Conservation (phyloP, 2,113 vertebrate genomes). For the Sceloporus undulatus region DNA sequence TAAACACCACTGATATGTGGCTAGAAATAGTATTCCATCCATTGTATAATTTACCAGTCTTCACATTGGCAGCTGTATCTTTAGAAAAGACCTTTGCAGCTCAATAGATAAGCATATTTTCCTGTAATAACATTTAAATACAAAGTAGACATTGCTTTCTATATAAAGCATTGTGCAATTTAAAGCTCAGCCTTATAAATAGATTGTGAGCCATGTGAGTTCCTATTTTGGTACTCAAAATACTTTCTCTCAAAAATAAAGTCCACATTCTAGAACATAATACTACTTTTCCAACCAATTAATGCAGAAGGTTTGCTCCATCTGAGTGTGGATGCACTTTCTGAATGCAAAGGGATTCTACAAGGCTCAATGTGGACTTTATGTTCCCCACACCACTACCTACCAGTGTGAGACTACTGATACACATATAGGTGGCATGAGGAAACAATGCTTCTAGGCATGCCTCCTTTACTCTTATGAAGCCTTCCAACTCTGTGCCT, state of each 20-base stretch:
- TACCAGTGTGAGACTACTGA: neutral
- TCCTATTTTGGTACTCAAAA: slow-evolving; percentile 38
- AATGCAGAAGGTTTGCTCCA: neutral
- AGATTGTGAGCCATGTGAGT: slow-evolving; percentile 29
- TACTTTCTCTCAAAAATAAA: slow-evolving; percentile 31
- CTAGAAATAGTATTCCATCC: neutral
- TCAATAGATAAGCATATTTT: slow-evolving; percentile 40
- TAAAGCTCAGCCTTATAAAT: slow-evolving; percentile 40
- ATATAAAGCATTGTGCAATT: slow-evolving; percentile 1
- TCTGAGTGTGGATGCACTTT: neutral
- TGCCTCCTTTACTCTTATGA: neutral
- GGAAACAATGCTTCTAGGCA: neutral
- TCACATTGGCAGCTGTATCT: slow-evolving; percentile 32
- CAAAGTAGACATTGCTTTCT: slow-evolving; percentile 40
- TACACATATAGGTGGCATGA: neutral
- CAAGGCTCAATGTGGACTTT: neutral
- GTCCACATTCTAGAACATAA: slow-evolving; percentile 17
- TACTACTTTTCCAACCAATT: neutral
- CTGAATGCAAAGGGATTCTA: neutral
- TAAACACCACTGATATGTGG: slow-evolving; percentile 23
- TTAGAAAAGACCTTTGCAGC: slow-evolving; percentile 48
- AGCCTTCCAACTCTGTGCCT: neutral
- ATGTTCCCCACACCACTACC: neutral
- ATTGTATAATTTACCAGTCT: slow-evolving; percentile 27
- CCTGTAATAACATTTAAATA: slow-evolving; percentile 43